Evolutionary conservation across 2,113 vertebrate genomes (phyloP), one percentile per base, ranked within the genome.

Genomic region (Zonotrichia leucophrys): DNA sequence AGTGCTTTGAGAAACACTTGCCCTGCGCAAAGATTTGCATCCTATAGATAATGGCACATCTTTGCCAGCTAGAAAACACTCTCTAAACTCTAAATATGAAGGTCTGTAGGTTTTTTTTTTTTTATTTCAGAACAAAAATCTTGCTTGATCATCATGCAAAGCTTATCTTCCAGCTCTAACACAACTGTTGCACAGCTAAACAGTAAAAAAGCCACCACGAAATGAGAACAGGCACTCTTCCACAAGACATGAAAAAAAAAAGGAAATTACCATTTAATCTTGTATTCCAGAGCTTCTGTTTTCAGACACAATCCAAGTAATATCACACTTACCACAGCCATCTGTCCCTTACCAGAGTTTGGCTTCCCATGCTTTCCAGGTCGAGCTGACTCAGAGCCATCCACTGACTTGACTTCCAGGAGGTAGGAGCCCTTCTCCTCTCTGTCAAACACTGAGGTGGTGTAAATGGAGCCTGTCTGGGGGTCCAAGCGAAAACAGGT

Each of bases 351-450:
- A 99, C 99, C 99, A 62, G 99, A 98, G 89, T 99, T 99, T 59
- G 98, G 98, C 47, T 98, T 98, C 15, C 98, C 98, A 33, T 98
- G 98, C 85, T 98, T 99, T 83, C 99, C 98, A 4, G 99, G 98
- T 52, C 98, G 97, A 15, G 98, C 98, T 6, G 99, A 99, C 89
- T 99, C 99, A 97, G 97, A 98, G 13, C 98, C 98, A 80, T 99
- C 99, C 72, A 98, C 93, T 28, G 98, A 99, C 90, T 98, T 98
- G 50, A 99, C 98, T 97, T 99, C 99, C 83, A 99, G 90, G 21
- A 99, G 98, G 90, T 99, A 99, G 5, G 98, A 99, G 35, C 98
- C 97, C 90, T 98, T 99, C 83, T 98, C 98, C 93, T 99, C 99
- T 10, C 99, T 98, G 82, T 99, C 99, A 95, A 99, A 99, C 95